phyloP scores from a whole-genome alignment of 1,140 invertebrate species.

The Nasonia giraulti region DNA sequence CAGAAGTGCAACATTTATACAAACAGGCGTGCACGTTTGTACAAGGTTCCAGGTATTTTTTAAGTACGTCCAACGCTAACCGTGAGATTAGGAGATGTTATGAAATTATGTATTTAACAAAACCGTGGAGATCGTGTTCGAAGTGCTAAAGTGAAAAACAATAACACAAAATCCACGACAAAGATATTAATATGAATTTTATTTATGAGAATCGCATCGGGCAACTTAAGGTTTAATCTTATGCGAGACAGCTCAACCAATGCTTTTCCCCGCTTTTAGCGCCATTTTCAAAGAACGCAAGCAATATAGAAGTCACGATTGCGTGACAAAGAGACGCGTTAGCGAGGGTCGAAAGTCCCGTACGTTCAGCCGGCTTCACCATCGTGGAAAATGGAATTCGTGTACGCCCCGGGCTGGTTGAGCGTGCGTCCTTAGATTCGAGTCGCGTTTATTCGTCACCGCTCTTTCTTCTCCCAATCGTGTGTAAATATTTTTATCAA shows the following conservation, averaged over 20 bases:
- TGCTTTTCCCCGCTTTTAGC: not conserved
- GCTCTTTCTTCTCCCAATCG: not conserved
- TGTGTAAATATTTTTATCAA: constrained; percentile 49
- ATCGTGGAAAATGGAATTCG: constrained; percentile 19
- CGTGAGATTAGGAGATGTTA: not conserved
- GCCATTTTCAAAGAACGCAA: not conserved
- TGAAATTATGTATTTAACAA: not conserved
- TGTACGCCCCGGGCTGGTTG: constrained; percentile 32
- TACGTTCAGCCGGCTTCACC: not conserved
- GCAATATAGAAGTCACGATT: not conserved
- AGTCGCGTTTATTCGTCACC: not conserved
- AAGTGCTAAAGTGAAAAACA: constrained; percentile 28
- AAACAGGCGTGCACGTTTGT: not conserved
- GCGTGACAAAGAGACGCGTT: not conserved
- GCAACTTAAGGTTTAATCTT: not conserved
- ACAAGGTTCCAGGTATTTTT: constrained; percentile 14
- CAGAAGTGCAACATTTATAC: constrained; percentile 1
- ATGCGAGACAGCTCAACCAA: not conserved
- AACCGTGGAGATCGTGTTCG: constrained; percentile 33
- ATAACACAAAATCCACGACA: constrained; percentile 26
- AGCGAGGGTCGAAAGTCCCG: not conserved
- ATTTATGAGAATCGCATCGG: constrained; percentile 20
- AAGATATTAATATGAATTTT: constrained; percentile 31
- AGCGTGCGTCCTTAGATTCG: not conserved
- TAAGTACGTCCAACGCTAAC: constrained; percentile 1